Evolutionary conservation across 2,113 vertebrate species (phyloP), one percentile per base, ranked within the genome.

Genomic region (Amia ocellicauda): DNA sequence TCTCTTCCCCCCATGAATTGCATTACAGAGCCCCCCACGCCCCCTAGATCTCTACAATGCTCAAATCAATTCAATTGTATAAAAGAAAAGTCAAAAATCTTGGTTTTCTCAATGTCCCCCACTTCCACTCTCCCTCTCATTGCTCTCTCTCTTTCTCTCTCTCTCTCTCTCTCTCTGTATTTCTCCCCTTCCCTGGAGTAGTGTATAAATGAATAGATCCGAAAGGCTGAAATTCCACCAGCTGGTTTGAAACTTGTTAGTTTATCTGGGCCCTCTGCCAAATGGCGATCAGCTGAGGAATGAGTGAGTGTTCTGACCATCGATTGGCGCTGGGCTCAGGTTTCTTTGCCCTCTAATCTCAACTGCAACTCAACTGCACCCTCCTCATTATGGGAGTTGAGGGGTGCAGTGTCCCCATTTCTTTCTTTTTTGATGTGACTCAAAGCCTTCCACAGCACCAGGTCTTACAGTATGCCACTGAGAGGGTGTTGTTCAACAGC

Each of bases 211-310:
- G 57, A 74, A 59, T 27, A 49, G 51, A 63, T 54, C 41, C 42
- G 24, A 17, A 56, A 60, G 36, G 13, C 54, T 45, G 56, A 54
- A 71, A 62, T 62, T 52, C 63, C 45, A 62, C 54, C 50, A n/a
- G 58, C 50, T 41, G 52, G 47, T 66, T 14, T 64, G 47, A 58
- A 66, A 66, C 51, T 67, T 29, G 41, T 67, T 55, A 49, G 36
- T 64, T 64, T 70, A 43, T 58, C 23, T 70, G 55, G 70, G 63
- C 58, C 7, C 14, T 23, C 40, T 57, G 61, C 73, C 70, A 72
- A 29, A 42, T 23, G 41, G 28, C n/a, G 47, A 47, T 58, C 69
- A 50, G 63, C 60, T 67, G 56, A 67, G 60, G 51, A 67, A 53
- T 67, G 62, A 71, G 27, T 62, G 60, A 53, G 40, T 49, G 62